A percentile compares a stretch with the other conserved stretches of the same genome.
phyloP scores from a whole-genome alignment of 2,113 vertebrate species.

The Corvus cornix region DNA sequence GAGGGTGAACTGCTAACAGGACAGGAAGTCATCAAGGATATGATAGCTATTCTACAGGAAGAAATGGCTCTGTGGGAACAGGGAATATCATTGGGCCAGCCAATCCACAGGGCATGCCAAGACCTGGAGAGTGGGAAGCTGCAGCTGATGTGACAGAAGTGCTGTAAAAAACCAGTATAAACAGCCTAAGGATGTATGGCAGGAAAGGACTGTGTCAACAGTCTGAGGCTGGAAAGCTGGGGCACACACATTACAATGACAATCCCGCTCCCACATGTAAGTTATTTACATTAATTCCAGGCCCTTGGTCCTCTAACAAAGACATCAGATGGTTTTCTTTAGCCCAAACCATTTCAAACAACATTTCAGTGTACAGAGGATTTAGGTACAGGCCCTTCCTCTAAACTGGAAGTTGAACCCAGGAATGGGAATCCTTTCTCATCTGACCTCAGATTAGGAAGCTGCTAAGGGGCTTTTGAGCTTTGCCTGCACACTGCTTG shows the following conservation, averaged over 20 bases:
- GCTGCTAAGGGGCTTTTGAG: background rate
- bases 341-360: background rate
- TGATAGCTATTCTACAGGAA: background rate
- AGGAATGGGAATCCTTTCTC: background rate
- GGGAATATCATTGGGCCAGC: background rate
- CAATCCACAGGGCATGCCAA: background rate
- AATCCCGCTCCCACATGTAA: background rate
- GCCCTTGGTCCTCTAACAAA: background rate
- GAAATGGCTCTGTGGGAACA: background rate
- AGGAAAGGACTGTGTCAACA: background rate
- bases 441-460: background rate
- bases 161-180: background rate
- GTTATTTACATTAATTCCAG: background rate
- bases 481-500: background rate
- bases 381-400: background rate
- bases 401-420: background rate
- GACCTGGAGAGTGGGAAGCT: background rate
- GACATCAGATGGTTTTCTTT: background rate
- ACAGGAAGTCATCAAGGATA: background rate
- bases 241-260: background rate
- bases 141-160: background rate
- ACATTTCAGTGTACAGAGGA: background rate
- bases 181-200: background rate
- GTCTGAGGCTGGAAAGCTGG: background rate
- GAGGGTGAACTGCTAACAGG: background rate